phyloP scores from a whole-genome alignment of 1,140 invertebrate genomes.

The Druon quercuslanigerum region DNA sequence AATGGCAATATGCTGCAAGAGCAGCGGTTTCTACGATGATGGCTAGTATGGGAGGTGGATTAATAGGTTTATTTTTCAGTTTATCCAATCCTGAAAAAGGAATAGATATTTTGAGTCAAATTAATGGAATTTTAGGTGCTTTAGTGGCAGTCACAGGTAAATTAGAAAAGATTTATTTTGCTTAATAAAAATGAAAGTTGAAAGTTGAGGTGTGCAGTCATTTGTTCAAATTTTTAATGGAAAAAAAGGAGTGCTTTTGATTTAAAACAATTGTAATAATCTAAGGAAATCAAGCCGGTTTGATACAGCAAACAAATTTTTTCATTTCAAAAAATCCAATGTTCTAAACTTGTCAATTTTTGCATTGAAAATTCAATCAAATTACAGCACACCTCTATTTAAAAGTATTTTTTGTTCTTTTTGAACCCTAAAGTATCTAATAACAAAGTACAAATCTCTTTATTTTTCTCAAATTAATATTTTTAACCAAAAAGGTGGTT shows the following conservation, averaged over 20 bases:
- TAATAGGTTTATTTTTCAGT: constrained; percentile 83
- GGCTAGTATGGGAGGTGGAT: constrained; percentile 91
- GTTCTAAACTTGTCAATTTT: constrained; percentile 12
- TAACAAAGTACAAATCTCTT: background rate
- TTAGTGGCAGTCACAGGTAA: constrained; percentile 90
- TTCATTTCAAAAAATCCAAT: constrained; percentile 4
- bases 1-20: constrained; percentile 91
- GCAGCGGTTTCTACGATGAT: constrained; percentile 93
- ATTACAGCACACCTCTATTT: no score
- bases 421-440: constrained; percentile 1
- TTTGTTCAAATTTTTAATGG: no score
- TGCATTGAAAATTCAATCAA: background rate
- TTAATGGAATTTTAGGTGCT: constrained; percentile 92
- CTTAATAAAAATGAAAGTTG: background rate
- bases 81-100: constrained; percentile 81
- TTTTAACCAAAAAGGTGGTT: constrained; percentile 80
- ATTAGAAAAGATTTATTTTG: background rate
- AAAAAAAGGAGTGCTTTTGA: no score
- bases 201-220: no score
- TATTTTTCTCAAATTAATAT: background rate
- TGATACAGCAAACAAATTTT: no score
- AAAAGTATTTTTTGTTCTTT: background rate
- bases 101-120: constrained; percentile 89
- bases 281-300: no score
- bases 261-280: no score